Evolutionary conservation across 2,797 vertebrate species (phyloP).

Genomic region (Aldrovandia affinis): DNA sequence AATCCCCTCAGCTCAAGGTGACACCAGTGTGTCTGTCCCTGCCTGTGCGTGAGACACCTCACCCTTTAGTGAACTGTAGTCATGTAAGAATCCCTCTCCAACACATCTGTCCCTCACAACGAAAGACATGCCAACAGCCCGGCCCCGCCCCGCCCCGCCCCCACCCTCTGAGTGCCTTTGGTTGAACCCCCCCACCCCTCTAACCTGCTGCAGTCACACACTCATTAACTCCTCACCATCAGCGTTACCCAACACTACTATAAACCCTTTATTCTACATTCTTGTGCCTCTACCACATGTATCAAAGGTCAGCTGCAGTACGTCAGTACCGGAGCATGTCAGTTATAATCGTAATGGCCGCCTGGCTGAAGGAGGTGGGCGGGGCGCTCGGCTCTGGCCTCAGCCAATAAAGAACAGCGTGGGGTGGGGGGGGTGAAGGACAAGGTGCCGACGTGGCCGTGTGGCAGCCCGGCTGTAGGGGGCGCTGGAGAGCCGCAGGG

Average conservation of each 20-base stretch:
- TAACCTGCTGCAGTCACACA: slow-evolving; percentile 2
- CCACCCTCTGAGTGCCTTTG: slow-evolving; percentile 14
- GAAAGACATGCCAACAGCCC: not conserved
- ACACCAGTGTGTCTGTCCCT: not conserved
- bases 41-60: not conserved
- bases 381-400: not conserved
- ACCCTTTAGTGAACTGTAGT: not conserved
- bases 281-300: slow-evolving; percentile 2
- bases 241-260: not conserved
- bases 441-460: not conserved
- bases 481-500: not conserved
- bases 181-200: slow-evolving; percentile 22
- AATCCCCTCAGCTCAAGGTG: not conserved
- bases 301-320: not conserved
- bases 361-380: not conserved
- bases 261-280: slow-evolving; percentile 4
- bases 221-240: not conserved
- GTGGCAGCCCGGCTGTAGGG: not conserved
- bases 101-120: not conserved
- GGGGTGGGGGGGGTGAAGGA: not conserved
- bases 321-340: not conserved
- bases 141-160: not conserved
- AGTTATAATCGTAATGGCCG: not conserved
- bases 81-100: not conserved
- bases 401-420: not conserved